Conservation (phyloP, 2,113 vertebrate genomes). For the Sarotherodon lohbergeri region DNA sequence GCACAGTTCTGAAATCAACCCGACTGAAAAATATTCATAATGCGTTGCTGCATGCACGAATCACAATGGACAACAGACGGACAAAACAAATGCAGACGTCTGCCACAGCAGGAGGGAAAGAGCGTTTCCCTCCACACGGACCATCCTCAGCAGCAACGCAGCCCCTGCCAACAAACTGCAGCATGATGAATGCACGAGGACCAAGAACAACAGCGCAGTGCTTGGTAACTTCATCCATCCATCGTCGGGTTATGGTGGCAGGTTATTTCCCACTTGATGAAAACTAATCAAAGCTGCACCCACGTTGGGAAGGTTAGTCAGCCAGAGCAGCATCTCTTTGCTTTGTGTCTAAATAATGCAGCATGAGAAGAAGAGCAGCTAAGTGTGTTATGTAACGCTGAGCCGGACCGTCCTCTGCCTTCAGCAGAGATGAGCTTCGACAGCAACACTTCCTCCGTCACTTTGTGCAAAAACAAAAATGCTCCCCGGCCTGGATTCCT, state of each 20-base stretch:
- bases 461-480: background rate
- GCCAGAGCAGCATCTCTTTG: background rate
- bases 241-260: background rate
- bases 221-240: background rate
- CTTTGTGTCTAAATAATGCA: background rate
- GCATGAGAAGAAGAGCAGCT: background rate
- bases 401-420: background rate
- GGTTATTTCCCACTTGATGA: background rate
- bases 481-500: background rate
- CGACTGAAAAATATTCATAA: background rate
- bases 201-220: background rate
- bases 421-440: background rate
- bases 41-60: background rate
- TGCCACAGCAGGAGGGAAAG: background rate
- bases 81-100: background rate
- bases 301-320: background rate
- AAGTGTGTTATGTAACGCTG: background rate
- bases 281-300: background rate
- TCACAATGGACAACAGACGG: background rate
- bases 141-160: background rate
- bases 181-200: background rate
- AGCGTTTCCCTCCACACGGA: background rate
- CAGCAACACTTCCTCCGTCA: background rate
- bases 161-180: background rate
- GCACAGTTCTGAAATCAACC: background rate